Base-by-base conservation (phyloP, 1,140 invertebrate species). In the Drosophila rhopaloa region DNA sequence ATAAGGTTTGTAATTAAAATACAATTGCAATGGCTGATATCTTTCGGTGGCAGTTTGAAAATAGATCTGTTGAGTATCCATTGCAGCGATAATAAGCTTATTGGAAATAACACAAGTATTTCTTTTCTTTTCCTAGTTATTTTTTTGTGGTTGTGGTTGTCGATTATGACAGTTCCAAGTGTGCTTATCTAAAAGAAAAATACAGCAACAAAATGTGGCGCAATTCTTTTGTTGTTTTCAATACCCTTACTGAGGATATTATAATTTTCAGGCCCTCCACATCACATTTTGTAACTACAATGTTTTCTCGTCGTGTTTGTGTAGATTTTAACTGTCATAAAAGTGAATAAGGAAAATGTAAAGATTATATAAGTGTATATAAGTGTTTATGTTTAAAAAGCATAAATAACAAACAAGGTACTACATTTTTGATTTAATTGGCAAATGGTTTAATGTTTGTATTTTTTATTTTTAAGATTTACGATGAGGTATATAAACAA, bases 171-270 rank as follows among this genome's bases (percentile, higher is more conserved):
- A 63, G 53, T 44, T 48, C 54, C 27, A 32, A 16, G 62, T 66
- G 62, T 43, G 77, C 65, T 85, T 81, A 85, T 86, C 74, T 84
- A 73, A 53, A 74, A 70, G 14, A 71, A 13, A 55, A 70, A 58
- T 11, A 54, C 48, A 60, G 67, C 51, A 41, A 53, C 10, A 6
- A 63, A 61, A 65, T 41, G 62, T 82, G 86, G 83, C 61, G 70
- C 61, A 86, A 79, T 47, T 74, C 72, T 58, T 68, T 56, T 59
- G 37, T 56, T 27, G 58, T 48, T 38, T 32, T 40, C 40, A 1
- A 0, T 35, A 24, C 14, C 13, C 37, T 62, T 29, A n/a, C 8
- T 16, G 4, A 29, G n/a, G 13, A 4, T 5, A 14, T 14, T 14
- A 8, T 9, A 10, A 47, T 27, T 47, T 44, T 41, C 5, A 7